Evolutionary conservation across 2,888 invertebrate genomes (phyloP), one percentile per base, ranked within the genome.

Genomic region (Platycheirus albimanus): DNA sequence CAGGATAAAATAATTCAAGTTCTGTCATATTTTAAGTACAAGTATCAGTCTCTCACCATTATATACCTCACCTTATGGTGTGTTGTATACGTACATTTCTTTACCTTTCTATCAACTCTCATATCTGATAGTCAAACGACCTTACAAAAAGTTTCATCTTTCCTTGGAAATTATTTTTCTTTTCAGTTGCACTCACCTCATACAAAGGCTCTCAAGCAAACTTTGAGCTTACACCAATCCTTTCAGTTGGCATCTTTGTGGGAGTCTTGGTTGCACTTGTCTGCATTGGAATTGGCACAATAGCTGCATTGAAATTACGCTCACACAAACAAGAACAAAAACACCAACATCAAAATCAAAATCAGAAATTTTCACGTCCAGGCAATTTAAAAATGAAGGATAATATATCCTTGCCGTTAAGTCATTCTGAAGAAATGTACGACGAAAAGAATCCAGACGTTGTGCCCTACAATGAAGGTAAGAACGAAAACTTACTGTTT

Each of bases 371-470:
- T 88, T 92, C 93, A 87, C 92, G 94, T 87, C 94, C 94, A 13
- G 92, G 92, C 87, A 92, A 92, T 90, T 91, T 93, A 86, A 92
- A 93, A 86, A 92, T 93, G 88, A 94, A 93, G 90, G 93, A 94
- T 90, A 95, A 95, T 91, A 94, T 93, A 84, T 92, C 94, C 70
- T 91, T 94, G 89, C 94, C 94, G 86, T 92, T 93, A 85, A 92
- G 92, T 86, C 93, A 92, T 86, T 93, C 94, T 17, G 94, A 95
- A 85, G 95, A 95, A 88, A 93, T 95, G 88, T 95, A 95, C 87
- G 97, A 97, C 88, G 97, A 97, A 91, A 95, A 95, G 90, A 97
- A 97, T 92, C 97, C 97, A 28, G 97, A 97, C 89, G 96, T 97
- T 85, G 95, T 97, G 78, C 96, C 97, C 28, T 94, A 95, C 86